These are phyloP conservation scores for Saccopteryx leptura DNA, from an alignment of 2,113 vertebrate species.

Conservation along the genomic window DNA sequence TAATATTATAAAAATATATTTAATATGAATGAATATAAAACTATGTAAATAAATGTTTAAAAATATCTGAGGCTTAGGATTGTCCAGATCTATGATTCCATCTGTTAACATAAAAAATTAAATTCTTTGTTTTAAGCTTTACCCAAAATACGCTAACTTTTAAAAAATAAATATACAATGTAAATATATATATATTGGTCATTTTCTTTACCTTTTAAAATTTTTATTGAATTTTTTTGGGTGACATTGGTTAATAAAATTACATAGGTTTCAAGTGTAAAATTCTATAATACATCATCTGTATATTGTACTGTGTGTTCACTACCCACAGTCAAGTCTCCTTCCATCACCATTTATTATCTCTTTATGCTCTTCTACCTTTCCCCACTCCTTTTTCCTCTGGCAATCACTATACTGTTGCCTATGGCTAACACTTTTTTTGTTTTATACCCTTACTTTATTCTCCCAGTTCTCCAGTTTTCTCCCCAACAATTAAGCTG, in stretches of 20 bases:
- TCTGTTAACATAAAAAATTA: neutral
- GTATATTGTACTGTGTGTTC: neutral
- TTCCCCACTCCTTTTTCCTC: neutral
- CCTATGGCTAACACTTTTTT: neutral
- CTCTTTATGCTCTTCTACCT: neutral
- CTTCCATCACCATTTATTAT: neutral
- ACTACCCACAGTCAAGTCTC: neutral
- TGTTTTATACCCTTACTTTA: neutral
- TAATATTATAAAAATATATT: too few species aligned
- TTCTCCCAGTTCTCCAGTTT: neutral
- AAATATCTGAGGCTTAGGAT: conserved; percentile 32
- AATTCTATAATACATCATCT: neutral
- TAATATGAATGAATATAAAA: neutral
- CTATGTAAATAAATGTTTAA: neutral
- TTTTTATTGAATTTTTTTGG: neutral
- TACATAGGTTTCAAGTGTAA: neutral
- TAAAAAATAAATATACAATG: neutral
- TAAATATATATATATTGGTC: neutral
- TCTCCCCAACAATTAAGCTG: neutral
- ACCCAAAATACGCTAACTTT: conserved; percentile 22
- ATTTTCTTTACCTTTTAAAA: neutral
- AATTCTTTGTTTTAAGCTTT: neutral
- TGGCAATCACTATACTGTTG: neutral
- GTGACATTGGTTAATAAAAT: neutral
- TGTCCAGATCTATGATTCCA: neutral